A percentile compares a stretch with the other conserved stretches of the same genome.
Evolutionary conservation across 2,888 invertebrate species (phyloP).

Genomic region (Anoncus sp.): DNA sequence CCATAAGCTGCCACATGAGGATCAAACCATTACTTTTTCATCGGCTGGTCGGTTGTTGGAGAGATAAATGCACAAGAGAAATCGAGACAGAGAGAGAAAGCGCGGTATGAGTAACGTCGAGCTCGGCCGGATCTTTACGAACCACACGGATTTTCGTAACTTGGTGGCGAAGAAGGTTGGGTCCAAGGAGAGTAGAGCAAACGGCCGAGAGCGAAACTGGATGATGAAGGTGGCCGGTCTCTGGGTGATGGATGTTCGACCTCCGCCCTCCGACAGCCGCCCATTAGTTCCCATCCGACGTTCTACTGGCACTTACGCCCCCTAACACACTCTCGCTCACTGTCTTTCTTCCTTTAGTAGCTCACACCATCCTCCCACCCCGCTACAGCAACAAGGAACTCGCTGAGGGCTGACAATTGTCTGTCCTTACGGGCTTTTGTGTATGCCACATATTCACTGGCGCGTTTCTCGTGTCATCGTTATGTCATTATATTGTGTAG

Average conservation of each 20-base stretch:
- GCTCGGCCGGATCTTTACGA: constrained; percentile 54
- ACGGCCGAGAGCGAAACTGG: constrained; percentile 61
- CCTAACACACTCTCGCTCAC: constrained; percentile 44
- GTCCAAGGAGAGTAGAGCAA: constrained; percentile 45
- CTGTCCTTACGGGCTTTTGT: constrained; percentile 45
- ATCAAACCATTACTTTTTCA: constrained; percentile 62
- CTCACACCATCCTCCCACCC: constrained; percentile 20
- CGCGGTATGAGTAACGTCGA: constrained; percentile 49
- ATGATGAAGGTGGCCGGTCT: constrained; percentile 71
- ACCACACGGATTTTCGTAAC: constrained; percentile 67
- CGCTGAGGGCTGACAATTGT: constrained; percentile 50
- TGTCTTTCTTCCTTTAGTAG: constrained; percentile 32
- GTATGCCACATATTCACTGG: background rate
- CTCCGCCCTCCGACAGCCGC: constrained; percentile 71
- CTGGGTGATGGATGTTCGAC: constrained; percentile 74
- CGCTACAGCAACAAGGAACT: constrained; percentile 13
- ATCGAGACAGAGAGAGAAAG: constrained; percentile 11
- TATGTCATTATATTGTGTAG: constrained; percentile 37
- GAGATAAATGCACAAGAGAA: background rate
- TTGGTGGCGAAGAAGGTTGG: constrained; percentile 56
- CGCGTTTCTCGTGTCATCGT: constrained; percentile 45
- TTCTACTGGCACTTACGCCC: constrained; percentile 65
- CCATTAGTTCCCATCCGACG: constrained; percentile 74
- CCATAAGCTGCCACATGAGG: constrained; percentile 36
- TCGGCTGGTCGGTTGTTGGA: constrained; percentile 3